A percentile compares a stretch with the other conserved stretches of the same genome.
phyloP scores from a whole-genome alignment of 2,888 invertebrate species.

The Leptura quadrifasciata region DNA sequence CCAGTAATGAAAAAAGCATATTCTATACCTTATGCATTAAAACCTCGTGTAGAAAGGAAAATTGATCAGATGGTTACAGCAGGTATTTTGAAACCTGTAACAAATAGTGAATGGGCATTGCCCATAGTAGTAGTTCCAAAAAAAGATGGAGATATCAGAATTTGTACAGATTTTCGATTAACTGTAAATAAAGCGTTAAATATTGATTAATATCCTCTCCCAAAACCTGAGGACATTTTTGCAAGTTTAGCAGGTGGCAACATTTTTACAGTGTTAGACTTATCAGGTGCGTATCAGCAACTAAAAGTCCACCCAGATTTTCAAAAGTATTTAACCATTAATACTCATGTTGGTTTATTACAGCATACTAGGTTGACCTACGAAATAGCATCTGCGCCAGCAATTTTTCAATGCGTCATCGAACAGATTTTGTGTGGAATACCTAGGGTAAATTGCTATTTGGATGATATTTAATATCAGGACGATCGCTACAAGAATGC shows the following conservation, averaged over 20 bases:
- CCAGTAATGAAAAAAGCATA: not conserved
- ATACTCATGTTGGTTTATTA: not conserved
- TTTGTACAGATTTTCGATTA: not conserved
- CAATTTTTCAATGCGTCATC: not conserved
- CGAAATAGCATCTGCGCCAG: not conserved
- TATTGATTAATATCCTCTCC: not conserved
- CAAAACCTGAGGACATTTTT: not conserved
- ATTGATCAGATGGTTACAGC: not conserved
- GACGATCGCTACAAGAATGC: not conserved
- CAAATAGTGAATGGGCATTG: not conserved
- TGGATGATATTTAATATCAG: slow-evolving; percentile 8
- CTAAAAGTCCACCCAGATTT: not conserved
- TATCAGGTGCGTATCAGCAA: not conserved
- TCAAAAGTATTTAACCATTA: not conserved
- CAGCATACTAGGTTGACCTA: not conserved
- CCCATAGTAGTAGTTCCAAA: not conserved
- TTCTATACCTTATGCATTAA: not conserved
- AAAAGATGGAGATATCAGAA: not conserved
- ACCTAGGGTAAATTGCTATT: not conserved
- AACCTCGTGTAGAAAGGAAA: not conserved
- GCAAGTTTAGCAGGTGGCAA: not conserved
- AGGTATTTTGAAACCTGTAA: slow-evolving; percentile 2
- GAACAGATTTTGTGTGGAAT: not conserved
- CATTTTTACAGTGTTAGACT: not conserved
- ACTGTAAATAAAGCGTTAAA: not conserved